phyloP scores from a whole-genome alignment of 2,888 invertebrate genomes.

The Leucophenga maculata region DNA sequence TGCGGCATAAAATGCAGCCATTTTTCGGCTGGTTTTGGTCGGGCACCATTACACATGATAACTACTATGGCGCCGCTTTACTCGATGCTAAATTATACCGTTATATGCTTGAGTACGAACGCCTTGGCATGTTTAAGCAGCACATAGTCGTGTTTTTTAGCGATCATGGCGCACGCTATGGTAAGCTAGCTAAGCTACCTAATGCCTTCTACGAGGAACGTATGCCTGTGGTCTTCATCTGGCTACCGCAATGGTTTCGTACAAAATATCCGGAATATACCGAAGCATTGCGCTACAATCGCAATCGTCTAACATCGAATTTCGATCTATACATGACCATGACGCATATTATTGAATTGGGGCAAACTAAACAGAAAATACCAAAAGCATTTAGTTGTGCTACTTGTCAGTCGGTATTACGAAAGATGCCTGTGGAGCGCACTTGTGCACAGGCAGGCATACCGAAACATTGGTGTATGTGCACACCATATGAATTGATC shows the following conservation, averaged over 20 bases:
- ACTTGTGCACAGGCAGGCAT: slow-evolving; percentile 79
- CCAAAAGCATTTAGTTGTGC: slow-evolving; percentile 72
- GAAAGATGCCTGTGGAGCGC: slow-evolving; percentile 74
- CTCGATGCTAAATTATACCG: slow-evolving; percentile 77
- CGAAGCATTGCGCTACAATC: slow-evolving; percentile 75
- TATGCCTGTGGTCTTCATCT: slow-evolving; percentile 75
- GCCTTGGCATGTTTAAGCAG: slow-evolving; percentile 75
- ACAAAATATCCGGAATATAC: slow-evolving; percentile 74
- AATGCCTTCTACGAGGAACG: slow-evolving; percentile 83
- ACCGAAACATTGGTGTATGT: slow-evolving; percentile 81
- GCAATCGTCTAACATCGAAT: slow-evolving; percentile 78
- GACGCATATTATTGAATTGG: slow-evolving; percentile 74
- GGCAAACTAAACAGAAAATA: slow-evolving; percentile 28
- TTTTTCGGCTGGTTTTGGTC: too few species aligned
- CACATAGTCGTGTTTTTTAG: slow-evolving; percentile 80
- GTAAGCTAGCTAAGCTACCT: slow-evolving; percentile 75
- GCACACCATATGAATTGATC: slow-evolving; percentile 73
- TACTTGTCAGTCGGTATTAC: slow-evolving; percentile 77
- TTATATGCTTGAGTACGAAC: slow-evolving; percentile 75
- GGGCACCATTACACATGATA: too few species aligned
- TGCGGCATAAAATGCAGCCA: slow-evolving; percentile 72
- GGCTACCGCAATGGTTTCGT: too few species aligned
- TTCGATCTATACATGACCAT: slow-evolving; percentile 81
- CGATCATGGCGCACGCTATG: slow-evolving; percentile 83
- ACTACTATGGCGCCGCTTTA: too few species aligned